phyloP scores from a whole-genome alignment of 2,888 invertebrate genomes.

The Isoperla grammatica region DNA sequence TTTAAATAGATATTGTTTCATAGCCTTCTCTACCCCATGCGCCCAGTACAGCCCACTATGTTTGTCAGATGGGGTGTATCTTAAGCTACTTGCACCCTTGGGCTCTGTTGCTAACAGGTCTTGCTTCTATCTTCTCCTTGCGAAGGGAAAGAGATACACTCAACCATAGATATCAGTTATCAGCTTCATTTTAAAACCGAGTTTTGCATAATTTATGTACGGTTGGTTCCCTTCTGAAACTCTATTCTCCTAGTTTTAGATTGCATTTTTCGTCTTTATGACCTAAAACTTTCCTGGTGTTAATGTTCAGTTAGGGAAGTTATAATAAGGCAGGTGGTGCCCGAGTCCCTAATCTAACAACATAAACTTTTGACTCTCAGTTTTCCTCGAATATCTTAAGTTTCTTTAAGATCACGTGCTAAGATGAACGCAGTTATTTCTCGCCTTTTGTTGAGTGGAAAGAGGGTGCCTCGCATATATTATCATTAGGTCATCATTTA shows the following conservation, averaged over 20 bases:
- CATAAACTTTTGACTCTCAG: slow-evolving; percentile 1
- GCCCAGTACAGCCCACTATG: too few relatives aligned
- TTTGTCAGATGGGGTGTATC: too few relatives aligned
- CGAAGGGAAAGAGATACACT: slow-evolving; percentile 2
- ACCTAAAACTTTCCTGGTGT: slow-evolving; percentile 7
- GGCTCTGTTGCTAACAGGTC: not conserved
- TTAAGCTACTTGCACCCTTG: too few relatives aligned
- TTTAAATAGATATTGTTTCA: slow-evolving; percentile 8
- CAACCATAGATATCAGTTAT: slow-evolving; percentile 15
- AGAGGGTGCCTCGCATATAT: too few relatives aligned
- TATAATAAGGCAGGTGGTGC: slow-evolving; percentile 13
- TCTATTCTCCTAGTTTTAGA: slow-evolving; percentile 10
- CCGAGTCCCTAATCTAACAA: slow-evolving; percentile 3
- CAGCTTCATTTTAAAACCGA: slow-evolving; percentile 9
- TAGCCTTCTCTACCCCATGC: too few relatives aligned
- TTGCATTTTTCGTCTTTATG: slow-evolving; percentile 17
- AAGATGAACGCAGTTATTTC: too few relatives aligned
- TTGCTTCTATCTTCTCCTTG: not conserved
- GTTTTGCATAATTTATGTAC: slow-evolving; percentile 14
- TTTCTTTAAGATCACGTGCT: too few relatives aligned
- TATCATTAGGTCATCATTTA: too few relatives aligned
- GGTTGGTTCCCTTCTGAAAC: slow-evolving; percentile 4
- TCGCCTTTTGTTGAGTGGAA: too few relatives aligned
- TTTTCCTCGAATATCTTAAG: too few relatives aligned
- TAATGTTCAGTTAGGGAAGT: slow-evolving; percentile 9